Evolutionary conservation across 2,113 vertebrate genomes (phyloP).

Genomic region (Rhizomys pruinosus): DNA sequence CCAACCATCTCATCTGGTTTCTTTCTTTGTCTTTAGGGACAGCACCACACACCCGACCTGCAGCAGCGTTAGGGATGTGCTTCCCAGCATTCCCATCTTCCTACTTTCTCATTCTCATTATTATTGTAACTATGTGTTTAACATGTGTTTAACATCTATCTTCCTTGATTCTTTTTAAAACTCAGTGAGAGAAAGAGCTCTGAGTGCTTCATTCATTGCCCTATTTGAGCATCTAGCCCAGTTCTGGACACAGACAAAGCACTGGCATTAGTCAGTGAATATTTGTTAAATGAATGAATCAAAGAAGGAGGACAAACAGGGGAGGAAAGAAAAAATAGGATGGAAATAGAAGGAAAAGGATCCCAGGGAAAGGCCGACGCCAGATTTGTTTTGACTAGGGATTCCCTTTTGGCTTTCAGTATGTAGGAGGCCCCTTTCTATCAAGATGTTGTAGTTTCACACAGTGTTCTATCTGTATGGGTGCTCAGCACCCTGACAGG

Average conservation of each 20-base stretch:
- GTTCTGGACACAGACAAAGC: neutral
- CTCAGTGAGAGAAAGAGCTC: neutral
- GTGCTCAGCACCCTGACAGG: neutral
- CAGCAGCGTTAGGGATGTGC: neutral
- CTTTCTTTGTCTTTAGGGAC: neutral
- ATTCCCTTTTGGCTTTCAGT: neutral
- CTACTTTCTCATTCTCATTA: neutral
- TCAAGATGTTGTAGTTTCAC: neutral
- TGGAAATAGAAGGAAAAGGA: neutral
- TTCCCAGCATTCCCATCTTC: neutral
- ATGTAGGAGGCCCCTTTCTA: neutral
- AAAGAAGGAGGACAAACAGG: neutral
- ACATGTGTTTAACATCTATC: neutral
- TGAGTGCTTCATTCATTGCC: neutral
- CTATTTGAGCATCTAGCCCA: neutral
- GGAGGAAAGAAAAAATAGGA: neutral
- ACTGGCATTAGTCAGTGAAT: neutral
- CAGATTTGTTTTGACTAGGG: neutral
- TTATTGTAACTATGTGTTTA: neutral
- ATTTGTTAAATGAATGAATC: neutral
- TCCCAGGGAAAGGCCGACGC: neutral
- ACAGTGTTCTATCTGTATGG: no score
- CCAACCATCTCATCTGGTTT: neutral
- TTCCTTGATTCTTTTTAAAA: neutral
- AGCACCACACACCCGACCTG: neutral